Base-by-base conservation (phyloP, 2,888 invertebrate genomes). In the Tipula vernalis region DNA sequence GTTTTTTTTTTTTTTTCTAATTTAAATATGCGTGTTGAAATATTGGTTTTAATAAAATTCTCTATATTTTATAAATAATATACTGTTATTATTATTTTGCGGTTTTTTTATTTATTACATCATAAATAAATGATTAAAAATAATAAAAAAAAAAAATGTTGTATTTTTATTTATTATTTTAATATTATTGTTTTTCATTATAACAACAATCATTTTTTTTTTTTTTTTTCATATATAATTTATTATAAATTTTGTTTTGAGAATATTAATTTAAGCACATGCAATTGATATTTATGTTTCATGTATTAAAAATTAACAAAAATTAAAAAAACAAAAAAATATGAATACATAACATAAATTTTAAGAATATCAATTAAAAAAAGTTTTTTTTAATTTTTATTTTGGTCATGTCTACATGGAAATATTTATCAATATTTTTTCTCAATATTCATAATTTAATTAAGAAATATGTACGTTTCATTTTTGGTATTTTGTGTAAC, bases 1-100 rank as follows among this genome's bases (percentile, higher is more conserved):
- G 10, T 41, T 71, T 71, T 28, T 28, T 28, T 28, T 41, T 0
- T 41, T 71, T 71, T 71, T 71, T 71, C 71, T 28, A 71, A 71
- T 71, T 71, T 71, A 71, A 71, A 71, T 71, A 71, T 71, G 71
- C 71, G 71, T 71, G 71, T 71, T 71, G 71, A 71, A 71, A 71
- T 71, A 71, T 71, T 71, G 28, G 71, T 71, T 71, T 71, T 71
- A 71, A 71, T 28, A 28, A 28, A 71, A 51, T 28, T 28, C 10
- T 28, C 10, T 28, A 71, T 71, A 71, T 71, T 28, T 71, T 71
- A 71, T 71, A 71, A 71, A 57, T 57, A 57, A 57, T 57, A 57
- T 44, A 71, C 71, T 28, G 71, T 28, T 71, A 71, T 71, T 71
- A 51, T 51, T 51, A n/a, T 71, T 18, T 71, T 71, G 71, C 71